A percentile compares a stretch with the other conserved stretches of the same genome.
Conservation (phyloP, 2,888 invertebrate genomes). For the Tanytarsus gracilentus region DNA sequence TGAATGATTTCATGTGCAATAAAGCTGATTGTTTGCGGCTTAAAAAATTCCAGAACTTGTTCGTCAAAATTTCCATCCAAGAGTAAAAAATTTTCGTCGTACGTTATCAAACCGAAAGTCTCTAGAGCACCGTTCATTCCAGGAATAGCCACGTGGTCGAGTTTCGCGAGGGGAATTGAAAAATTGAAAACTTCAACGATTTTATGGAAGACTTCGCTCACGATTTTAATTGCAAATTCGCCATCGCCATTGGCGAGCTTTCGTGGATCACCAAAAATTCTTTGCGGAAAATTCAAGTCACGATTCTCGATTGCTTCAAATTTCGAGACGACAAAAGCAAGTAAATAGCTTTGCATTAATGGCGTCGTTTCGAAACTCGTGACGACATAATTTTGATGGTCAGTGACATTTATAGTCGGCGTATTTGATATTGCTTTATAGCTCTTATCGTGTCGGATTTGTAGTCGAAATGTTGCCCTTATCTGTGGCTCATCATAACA, state of each 20-base stretch:
- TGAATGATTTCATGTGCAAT: constrained; percentile 1
- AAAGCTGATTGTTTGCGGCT: neutral
- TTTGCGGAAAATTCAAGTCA: neutral
- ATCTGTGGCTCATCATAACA: constrained; percentile 8
- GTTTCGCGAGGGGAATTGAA: neutral
- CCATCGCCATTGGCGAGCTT: neutral
- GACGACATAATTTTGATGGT: neutral
- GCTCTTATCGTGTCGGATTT: neutral
- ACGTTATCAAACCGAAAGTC: neutral
- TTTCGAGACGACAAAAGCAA: neutral
- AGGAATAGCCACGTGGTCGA: neutral
- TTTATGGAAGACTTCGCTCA: neutral
- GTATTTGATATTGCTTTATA: neutral
- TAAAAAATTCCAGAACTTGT: neutral
- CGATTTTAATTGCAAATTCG: neutral
- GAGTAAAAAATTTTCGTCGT: neutral
- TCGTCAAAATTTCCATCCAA: neutral
- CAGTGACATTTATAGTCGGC: neutral
- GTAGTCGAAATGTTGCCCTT: neutral
- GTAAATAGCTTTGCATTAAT: neutral
- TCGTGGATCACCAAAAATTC: neutral
- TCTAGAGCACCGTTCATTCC: neutral
- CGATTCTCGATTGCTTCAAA: neutral
- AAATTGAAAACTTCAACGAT: neutral
- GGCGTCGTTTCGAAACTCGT: neutral